Base-by-base conservation (phyloP, 2,888 invertebrate species). In the Chironomus riparius region DNA sequence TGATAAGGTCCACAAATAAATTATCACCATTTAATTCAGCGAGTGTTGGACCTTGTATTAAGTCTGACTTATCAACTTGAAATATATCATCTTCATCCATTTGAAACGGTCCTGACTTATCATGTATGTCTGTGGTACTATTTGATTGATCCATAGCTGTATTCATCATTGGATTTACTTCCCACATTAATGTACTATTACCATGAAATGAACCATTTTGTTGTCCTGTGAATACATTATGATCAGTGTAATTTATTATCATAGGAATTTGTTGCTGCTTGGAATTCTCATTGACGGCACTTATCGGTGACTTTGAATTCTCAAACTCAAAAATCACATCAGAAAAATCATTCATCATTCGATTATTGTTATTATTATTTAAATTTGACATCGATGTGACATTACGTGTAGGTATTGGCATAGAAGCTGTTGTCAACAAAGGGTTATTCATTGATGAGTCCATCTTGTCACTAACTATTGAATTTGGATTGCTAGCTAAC, bases 11-110 rank as follows among this genome's bases (percentile, higher is more conserved):
- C 65, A 84, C 69, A 18, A 62, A 69, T 76, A 93, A 82, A 65
- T 94, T 86, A 79, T 94, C 94, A 78, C 93, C 93, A 80, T 93
- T 93, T 73, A 95, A 84, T 82, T 95, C 94, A 0, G 93, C 93
- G 76, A 95, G 86, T 78, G 94, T 94, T 0, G 94, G 92, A 3
- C 92, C 89, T 83, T 93, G 90, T 79, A 94, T 92, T 78, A 93
- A 86, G 84, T 94, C 94, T 56, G 92, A 89, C 84, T 94, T 93
- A 83, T 95, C 94, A 76, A 94, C 92, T 87, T 93, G 90, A 82
- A 94, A 93, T 80, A 94, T 93, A 81, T 94, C 94, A 81, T 94
- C 94, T 80, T 94, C 94, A 80, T 94, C 94, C 89, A 93, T 91
- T 83, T 89, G 90, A 80, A 91, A 90, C 12, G 89, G 86, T 79